These are phyloP conservation scores for Stenchaetothrips biformis DNA, from an alignment of 2,888 invertebrate genomes.

Conservation along the genomic window DNA sequence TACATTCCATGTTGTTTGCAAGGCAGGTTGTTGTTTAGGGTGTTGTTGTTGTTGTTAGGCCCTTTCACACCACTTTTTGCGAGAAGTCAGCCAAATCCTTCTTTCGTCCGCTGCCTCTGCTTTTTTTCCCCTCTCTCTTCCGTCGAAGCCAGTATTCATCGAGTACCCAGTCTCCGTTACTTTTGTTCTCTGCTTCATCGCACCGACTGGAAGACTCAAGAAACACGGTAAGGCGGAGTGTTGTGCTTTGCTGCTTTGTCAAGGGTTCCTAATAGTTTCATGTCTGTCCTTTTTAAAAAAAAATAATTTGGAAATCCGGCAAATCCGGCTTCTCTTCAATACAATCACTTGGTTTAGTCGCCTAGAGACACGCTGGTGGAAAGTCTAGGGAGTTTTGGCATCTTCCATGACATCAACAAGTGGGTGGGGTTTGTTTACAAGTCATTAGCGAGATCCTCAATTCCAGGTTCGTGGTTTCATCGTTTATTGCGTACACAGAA, in stretches of 20 bases:
- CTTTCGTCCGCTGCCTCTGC: not conserved
- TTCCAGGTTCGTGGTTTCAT: not conserved
- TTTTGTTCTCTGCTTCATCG: not conserved
- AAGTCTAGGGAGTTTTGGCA: not conserved
- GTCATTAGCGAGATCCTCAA: not conserved
- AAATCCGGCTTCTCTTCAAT: not conserved
- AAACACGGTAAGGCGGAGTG: not conserved
- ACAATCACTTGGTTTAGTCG: not conserved
- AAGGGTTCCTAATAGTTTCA: not conserved
- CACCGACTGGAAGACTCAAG: not conserved
- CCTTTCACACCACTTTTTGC: slow-evolving; percentile 1
- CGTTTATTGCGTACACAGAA: not conserved
- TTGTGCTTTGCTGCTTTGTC: not conserved
- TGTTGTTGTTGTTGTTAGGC: not conserved
- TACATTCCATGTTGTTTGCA: too few species aligned
- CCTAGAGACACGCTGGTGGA: not conserved
- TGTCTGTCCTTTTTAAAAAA: not conserved
- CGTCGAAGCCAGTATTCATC: not conserved
- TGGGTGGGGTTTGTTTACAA: slow-evolving; percentile 22
- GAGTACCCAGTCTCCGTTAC: not conserved
- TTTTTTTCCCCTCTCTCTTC: not conserved
- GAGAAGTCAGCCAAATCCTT: not conserved
- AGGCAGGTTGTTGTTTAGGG: too few species aligned
- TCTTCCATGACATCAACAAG: not conserved
- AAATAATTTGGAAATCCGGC: not conserved